phyloP scores from a whole-genome alignment of 2,113 vertebrate genomes.

The Spheniscus mendiculus region DNA sequence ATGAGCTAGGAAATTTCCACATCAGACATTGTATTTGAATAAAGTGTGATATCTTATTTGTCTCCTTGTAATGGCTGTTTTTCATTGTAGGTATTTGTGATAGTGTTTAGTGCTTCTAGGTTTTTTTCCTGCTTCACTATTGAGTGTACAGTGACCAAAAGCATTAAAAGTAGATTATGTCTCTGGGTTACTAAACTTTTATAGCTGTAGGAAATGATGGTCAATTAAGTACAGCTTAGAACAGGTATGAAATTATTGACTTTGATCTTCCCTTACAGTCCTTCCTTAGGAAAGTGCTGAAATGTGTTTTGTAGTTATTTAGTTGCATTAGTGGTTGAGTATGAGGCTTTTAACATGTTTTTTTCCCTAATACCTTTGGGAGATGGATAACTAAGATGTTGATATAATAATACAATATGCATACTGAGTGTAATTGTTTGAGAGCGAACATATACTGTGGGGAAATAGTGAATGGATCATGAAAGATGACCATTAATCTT shows the following conservation, averaged over 20 bases:
- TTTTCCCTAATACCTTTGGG: slow-evolving; percentile 78
- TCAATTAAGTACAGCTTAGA: slow-evolving; percentile 77
- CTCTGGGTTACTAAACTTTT: slow-evolving; percentile 42
- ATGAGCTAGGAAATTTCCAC: neutral
- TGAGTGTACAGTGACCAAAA: neutral
- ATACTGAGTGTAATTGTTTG: slow-evolving; percentile 85
- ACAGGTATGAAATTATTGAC: slow-evolving; percentile 80
- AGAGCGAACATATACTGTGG: slow-evolving; percentile 78
- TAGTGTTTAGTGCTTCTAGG: neutral
- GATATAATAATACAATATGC: slow-evolving; percentile 77
- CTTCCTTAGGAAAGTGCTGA: slow-evolving; percentile 79
- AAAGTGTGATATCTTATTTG: neutral
- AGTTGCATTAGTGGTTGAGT: slow-evolving; percentile 79
- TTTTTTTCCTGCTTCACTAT: neutral
- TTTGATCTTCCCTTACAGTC: slow-evolving; percentile 60
- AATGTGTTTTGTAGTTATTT: slow-evolving; percentile 75
- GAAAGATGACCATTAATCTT: slow-evolving; percentile 81
- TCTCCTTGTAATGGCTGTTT: neutral
- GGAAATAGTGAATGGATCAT: slow-evolving; percentile 87
- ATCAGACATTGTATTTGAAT: neutral
- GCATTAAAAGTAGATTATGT: slow-evolving; percentile 14
- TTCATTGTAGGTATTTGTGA: neutral
- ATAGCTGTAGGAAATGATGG: slow-evolving; percentile 64
- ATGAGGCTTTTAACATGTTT: slow-evolving; percentile 83
- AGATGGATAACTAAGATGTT: slow-evolving; percentile 81